Percentiles rank a stretch among this genome's conserved stretches.
Conservation (phyloP, 2,888 invertebrate species). For the Apoda limacodes region DNA sequence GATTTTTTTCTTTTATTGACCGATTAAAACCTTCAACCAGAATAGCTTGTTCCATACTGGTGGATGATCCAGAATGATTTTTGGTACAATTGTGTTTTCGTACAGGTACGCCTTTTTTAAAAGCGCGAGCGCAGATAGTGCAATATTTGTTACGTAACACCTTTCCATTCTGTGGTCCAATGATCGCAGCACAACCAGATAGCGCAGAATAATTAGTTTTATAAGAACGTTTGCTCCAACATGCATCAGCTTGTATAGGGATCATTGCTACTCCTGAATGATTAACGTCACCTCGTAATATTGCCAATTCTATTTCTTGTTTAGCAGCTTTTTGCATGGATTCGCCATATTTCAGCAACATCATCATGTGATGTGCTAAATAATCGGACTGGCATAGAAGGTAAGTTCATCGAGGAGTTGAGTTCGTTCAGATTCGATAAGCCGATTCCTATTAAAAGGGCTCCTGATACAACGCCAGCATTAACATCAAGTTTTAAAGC, state of each 20-base stretch:
- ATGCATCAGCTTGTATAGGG: conserved; percentile 12
- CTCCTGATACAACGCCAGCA: too few species aligned
- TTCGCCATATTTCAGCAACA: too few species aligned
- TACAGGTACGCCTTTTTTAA: conserved; percentile 5
- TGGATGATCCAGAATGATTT: conserved; percentile 17
- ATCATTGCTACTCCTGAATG: conserved; percentile 9
- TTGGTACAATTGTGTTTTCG: conserved; percentile 14
- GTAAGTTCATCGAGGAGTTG: too few species aligned
- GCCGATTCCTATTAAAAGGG: too few species aligned
- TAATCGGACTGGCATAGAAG: too few species aligned
- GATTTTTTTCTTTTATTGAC: conserved; percentile 12
- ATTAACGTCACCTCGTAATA: conserved; percentile 16
- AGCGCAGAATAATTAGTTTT: conserved; percentile 18
- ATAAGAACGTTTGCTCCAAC: conserved; percentile 15
- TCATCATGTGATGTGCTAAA: too few species aligned
- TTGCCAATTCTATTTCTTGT: too few species aligned
- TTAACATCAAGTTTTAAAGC: too few species aligned
- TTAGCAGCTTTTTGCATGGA: too few species aligned
- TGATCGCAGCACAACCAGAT: conserved; percentile 19
- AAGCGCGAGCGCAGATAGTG: conserved; percentile 14
- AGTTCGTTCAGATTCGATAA: too few species aligned
- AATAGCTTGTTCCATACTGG: conserved; percentile 18
- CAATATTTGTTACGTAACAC: conserved; percentile 20
- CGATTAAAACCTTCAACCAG: too few species aligned
- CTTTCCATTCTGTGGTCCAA: conserved; percentile 14